These are phyloP conservation scores for Hyphantria cunea DNA, from an alignment of 1,140 invertebrate genomes.

Conservation along the genomic window DNA sequence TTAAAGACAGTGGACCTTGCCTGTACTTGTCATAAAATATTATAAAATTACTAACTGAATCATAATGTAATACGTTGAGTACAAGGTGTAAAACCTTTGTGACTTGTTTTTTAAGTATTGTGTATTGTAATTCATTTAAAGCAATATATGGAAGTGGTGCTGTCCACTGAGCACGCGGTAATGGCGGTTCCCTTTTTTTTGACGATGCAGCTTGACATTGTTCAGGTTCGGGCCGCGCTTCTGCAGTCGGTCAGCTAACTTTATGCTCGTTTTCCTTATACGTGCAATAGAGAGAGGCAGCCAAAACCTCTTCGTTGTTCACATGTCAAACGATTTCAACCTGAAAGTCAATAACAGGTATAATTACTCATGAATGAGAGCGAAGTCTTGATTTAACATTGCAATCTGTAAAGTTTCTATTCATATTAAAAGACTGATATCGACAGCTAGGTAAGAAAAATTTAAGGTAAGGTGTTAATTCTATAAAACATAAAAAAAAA, in stretches of 20 bases:
- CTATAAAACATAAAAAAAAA: too few species aligned
- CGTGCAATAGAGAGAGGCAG: background rate
- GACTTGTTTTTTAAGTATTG: background rate
- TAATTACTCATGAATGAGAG: too few species aligned
- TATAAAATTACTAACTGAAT: conserved; percentile 11
- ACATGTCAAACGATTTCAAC: too few species aligned
- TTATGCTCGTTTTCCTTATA: background rate
- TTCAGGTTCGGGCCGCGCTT: background rate
- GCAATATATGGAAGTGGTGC: background rate
- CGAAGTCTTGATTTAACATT: too few species aligned
- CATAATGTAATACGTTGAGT: conserved; percentile 2
- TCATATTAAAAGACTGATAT: too few species aligned
- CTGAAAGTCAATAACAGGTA: too few species aligned
- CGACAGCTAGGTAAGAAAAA: too few species aligned
- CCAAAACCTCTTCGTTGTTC: too few species aligned
- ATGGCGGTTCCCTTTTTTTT: too few species aligned
- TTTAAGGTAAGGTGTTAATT: too few species aligned
- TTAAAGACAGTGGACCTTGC: background rate
- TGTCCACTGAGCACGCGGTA: conserved; percentile 1
- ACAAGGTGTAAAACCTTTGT: background rate
- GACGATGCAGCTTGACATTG: background rate
- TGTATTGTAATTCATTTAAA: background rate
- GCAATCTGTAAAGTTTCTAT: too few species aligned
- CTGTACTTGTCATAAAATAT: background rate
- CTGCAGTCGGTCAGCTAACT: background rate